These are phyloP conservation scores for Trogon surrucura DNA, from an alignment of 2,113 vertebrate species.

Conservation along the genomic window DNA sequence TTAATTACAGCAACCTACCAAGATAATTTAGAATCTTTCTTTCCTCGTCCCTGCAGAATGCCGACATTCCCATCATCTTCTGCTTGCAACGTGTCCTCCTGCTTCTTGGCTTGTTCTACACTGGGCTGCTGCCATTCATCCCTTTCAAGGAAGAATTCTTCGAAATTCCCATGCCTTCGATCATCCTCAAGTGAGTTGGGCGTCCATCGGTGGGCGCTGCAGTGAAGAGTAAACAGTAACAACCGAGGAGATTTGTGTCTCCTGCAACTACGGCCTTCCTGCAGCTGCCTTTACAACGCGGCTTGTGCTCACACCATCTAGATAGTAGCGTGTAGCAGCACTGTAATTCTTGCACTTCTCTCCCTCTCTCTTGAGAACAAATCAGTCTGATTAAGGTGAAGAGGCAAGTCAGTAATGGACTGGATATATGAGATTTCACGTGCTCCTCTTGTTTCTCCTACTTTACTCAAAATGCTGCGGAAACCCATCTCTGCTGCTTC, in stretches of 20 bases:
- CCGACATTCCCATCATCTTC: constrained; percentile 91
- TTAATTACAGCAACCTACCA: not conserved
- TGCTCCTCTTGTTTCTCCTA: not conserved
- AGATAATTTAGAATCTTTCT: not conserved
- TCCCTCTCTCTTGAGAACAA: not conserved
- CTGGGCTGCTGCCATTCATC: constrained; percentile 93
- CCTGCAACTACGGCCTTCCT: not conserved
- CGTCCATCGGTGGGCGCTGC: not conserved
- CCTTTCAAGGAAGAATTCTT: constrained; percentile 95
- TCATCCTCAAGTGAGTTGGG: constrained; percentile 89
- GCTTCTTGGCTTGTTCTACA: constrained; percentile 94
- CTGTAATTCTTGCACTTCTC: not conserved
- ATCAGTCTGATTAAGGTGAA: not conserved
- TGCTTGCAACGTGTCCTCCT: constrained; percentile 91
- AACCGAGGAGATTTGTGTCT: not conserved
- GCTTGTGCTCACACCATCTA: not conserved
- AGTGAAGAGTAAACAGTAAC: not conserved
- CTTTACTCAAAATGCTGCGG: not conserved
- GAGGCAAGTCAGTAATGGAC: not conserved
- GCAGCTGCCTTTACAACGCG: not conserved
- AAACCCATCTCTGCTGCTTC: not conserved
- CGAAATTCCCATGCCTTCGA: constrained; percentile 98
- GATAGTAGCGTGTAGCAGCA: not conserved
- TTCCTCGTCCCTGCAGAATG: constrained; percentile 81
- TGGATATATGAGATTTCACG: not conserved